Evolutionary conservation across 2,888 invertebrate species (phyloP), one percentile per base, ranked within the genome.

Genomic region (Leptinotarsa tumamoca): DNA sequence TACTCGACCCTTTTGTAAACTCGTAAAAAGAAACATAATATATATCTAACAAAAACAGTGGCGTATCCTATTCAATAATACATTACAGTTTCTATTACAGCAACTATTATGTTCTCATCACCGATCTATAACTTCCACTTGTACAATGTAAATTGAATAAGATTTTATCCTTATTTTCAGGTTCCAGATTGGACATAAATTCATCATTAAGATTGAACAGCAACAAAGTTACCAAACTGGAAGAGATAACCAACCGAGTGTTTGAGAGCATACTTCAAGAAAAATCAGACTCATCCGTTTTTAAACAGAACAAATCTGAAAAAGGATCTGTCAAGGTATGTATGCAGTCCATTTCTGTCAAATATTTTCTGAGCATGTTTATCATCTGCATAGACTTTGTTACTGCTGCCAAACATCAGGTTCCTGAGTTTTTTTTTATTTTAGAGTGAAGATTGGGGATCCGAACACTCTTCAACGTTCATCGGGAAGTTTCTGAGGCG

Each of bases 201-300:
- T 54, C 58, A 21, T 18, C 56, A 18, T 7, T 58, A 13, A 68
- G 61, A 27, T 61, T 66, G 27, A 76, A 82, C 17, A 82, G 82
- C 74, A 84, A 83, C 79, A 89, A 82, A 72, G 58, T 74, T 58
- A 70, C 58, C 23, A 79, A 90, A 27, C 86, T 94, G 68, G 94
- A 94, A 82, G 94, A 94, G 87, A 93, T 95, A 72, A 94, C 94
- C 5, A 94, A 94, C 87, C 91, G 92, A 87, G 94, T 94, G 67
- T 95, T 94, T 85, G 94, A 94, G 86, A 94, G 94, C 81, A 89
- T 95, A 75, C 88, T 94, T 74, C 93, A 94, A 82, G 93, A 92
- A 74, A 92, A 93, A 85, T 89, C 90, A 0, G 91, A 91, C 78
- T 87, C 88, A 13, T 88, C 87, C 75, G 82, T 80, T 54, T 81